Evolutionary conservation across 2,113 vertebrate genomes (phyloP).

Genomic region (Brachionichthys hirsutus): DNA sequence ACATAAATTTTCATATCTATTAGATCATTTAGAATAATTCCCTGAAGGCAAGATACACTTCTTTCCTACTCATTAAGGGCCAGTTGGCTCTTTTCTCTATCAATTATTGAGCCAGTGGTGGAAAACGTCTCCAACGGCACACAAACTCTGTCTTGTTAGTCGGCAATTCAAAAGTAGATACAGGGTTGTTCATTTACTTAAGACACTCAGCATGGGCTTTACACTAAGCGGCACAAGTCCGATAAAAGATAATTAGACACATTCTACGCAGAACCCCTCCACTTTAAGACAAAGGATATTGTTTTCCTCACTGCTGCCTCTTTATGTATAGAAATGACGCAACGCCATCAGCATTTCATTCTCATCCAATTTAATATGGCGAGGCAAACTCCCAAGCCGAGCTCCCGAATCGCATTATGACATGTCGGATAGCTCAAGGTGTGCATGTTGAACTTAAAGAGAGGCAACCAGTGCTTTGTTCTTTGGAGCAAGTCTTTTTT

Average conservation of each 20-base stretch:
- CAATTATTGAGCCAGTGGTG: neutral
- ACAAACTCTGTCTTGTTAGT: neutral
- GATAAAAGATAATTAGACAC: constrained; percentile 14
- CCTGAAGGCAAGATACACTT: neutral
- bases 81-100: no score
- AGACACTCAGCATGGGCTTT: neutral
- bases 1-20: constrained; percentile 1
- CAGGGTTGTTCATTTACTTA: neutral
- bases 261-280: neutral
- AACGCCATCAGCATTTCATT: constrained; percentile 8
- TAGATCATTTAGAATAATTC: constrained; percentile 4
- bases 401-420: constrained; percentile 30
- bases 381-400: constrained; percentile 5
- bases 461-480: neutral
- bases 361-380: neutral
- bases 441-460: neutral
- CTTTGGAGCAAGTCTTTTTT: constrained; percentile 9
- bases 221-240: constrained; percentile 7
- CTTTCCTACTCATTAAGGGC: constrained; percentile 13
- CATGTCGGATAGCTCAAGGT: constrained; percentile 30
- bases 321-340: constrained; percentile 3
- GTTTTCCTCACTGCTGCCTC: neutral
- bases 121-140: neutral
- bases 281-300: neutral
- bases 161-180: neutral